A percentile compares a stretch with the other conserved stretches of the same genome.
Conservation (phyloP, 2,113 vertebrate genomes). For the Neomonachus schauinslandi region DNA sequence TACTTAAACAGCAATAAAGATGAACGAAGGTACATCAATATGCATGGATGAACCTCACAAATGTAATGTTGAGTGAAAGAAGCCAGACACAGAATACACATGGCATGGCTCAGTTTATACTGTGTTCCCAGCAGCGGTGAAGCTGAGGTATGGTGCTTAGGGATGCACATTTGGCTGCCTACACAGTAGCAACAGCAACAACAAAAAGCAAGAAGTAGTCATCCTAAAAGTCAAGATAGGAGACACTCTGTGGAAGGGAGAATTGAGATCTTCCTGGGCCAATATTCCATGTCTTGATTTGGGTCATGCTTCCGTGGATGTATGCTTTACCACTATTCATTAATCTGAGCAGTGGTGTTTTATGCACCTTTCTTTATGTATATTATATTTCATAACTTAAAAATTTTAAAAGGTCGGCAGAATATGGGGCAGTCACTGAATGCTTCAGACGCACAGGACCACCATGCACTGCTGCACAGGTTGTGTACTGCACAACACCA, state of each 20-base stretch:
- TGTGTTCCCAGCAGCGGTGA: too few relatives aligned
- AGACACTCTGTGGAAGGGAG: too few relatives aligned
- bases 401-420: background rate
- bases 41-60: background rate
- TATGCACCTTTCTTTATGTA: background rate
- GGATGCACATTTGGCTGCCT: fast-evolving
- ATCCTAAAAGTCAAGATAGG: background rate
- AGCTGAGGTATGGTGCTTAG: fast-evolving
- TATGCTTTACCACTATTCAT: background rate
- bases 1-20: background rate
- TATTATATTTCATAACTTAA: background rate
- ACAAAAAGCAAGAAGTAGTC: fast-evolving
- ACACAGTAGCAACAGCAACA: background rate
- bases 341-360: background rate
- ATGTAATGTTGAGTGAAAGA: background rate
- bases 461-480: background rate
- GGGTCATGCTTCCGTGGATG: background rate
- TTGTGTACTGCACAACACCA: background rate
- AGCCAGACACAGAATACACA: background rate
- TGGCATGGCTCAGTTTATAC: fast-evolving
- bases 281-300: fast-evolving
- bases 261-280: fast-evolving
- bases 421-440: background rate
- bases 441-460: background rate
- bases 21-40: fast-evolving